Base-by-base conservation (phyloP, 2,888 invertebrate genomes). In the Chrysolina americana region DNA sequence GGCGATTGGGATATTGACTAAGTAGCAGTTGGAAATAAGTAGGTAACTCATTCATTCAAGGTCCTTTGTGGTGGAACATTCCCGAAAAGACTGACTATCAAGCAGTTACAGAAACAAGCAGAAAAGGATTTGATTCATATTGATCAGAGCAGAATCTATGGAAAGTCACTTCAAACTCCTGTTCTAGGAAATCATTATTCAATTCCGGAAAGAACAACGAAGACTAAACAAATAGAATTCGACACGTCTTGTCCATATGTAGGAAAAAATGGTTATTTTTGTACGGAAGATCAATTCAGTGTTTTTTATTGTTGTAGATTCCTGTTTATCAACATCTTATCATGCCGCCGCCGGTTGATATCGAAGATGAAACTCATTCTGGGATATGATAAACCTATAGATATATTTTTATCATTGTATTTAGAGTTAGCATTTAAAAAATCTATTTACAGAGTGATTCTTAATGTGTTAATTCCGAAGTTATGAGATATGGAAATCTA, bases 221-320 rank as follows among this genome's bases (percentile, higher is more conserved):
- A 89, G 9, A 89, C 87, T 83, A 89, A 87, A 80, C 88, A 87
- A 76, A 89, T 92, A 69, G 82, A 85, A 66, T 90, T 94, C 79
- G 93, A 94, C 85, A 92, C 91, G 80, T 90, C 91, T 8, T 89
- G 93, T 78, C 90, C 91, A 75, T 90, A 91, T 80, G 90, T 90
- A 85, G 84, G 77, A 76, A 68, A 76, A 68, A 15, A 69, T 76
- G 47, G 53, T 65, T 36, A 11, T 68, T 41, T 36, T 47, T 50
- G 19, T 21, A 19, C 53, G 19, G 13, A 19, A 11, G 4, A 8
- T 6, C 15, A 6, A 41, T 21, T 28, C 41, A 21, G 63, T 68
- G 21, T 65, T 41, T n/a, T 68, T 62, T n/a, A 4, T 28, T 41
- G 53, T 66, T 71, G 56, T 44, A 75, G 74, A 66, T 74, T 44